phyloP scores from a whole-genome alignment of 2,113 vertebrate species.

The Syngnathus floridae region DNA sequence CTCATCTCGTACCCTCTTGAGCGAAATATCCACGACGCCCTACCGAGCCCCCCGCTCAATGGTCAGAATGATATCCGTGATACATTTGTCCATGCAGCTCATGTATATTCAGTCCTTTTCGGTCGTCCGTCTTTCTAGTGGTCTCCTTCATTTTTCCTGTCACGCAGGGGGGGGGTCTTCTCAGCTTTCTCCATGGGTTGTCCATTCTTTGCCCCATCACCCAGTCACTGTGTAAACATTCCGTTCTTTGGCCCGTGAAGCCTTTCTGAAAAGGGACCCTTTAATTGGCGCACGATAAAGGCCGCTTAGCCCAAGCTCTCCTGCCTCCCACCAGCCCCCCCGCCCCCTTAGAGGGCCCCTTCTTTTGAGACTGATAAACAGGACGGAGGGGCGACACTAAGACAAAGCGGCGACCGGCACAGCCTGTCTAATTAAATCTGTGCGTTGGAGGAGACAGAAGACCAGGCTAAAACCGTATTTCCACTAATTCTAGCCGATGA shows the following conservation, averaged over 20 bases:
- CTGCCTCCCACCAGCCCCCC: constrained; percentile 18
- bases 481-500: too few relatives aligned
- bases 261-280: constrained; percentile 67
- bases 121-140: constrained; percentile 4
- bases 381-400: constrained; percentile 57
- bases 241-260: constrained; percentile 66
- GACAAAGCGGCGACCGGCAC: constrained; percentile 57
- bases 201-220: constrained; percentile 57
- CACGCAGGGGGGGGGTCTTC: constrained; percentile 31
- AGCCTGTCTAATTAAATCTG: constrained; percentile 60
- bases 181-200: constrained; percentile 49
- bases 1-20: constrained; percentile 68
- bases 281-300: constrained; percentile 69
- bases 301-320: constrained; percentile 28
- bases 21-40: constrained; percentile 51
- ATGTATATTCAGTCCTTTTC: not conserved
- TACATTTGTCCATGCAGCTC: not conserved
- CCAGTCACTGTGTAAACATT: constrained; percentile 68
- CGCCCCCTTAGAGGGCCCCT: constrained; percentile 31
- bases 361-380: constrained; percentile 58
- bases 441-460: not conserved
- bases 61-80: constrained; percentile 57
- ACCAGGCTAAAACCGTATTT: not conserved
- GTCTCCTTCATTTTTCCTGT: constrained; percentile 16
- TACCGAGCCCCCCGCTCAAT: constrained; percentile 64